Percentiles rank a stretch among this genome's conserved stretches.
Conservation (phyloP, 1,140 invertebrate genomes). For the Drosophila saltans region DNA sequence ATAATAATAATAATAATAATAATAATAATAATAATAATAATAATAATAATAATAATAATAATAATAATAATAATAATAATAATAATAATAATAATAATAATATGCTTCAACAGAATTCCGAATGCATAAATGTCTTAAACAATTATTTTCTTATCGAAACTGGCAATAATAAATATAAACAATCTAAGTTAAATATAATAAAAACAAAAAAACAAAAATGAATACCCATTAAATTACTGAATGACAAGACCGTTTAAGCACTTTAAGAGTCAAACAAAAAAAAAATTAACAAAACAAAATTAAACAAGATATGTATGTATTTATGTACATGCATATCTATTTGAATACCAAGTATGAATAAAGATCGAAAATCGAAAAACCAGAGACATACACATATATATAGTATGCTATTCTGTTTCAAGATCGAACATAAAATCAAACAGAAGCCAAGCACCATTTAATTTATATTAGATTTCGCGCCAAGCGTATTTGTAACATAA, state of each 20-base stretch:
- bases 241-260: not conserved
- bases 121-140: constrained; percentile 5
- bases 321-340: not conserved
- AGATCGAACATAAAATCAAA: not conserved
- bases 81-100: constrained; percentile 33
- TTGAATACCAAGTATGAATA: not conserved
- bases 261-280: constrained; percentile 4
- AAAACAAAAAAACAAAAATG: constrained; percentile 30
- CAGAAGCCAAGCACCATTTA: constrained; percentile 22
- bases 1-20: constrained; percentile 29
- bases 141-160: constrained; percentile 78
- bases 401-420: not conserved
- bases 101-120: constrained; percentile 45
- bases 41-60: constrained; percentile 38
- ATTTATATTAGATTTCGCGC: constrained; percentile 50
- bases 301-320: not conserved
- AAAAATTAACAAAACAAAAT: constrained; percentile 8
- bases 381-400: not conserved
- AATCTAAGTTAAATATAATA: constrained; percentile 38
- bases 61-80: constrained; percentile 27
- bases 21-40: constrained; percentile 47
- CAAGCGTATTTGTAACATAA: constrained; percentile 36
- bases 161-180: constrained; percentile 75
- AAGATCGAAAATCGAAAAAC: not conserved
- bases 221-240: constrained; percentile 9